These are phyloP conservation scores for Caranx melampygus DNA, from an alignment of 2,113 vertebrate genomes.

Conservation along the genomic window DNA sequence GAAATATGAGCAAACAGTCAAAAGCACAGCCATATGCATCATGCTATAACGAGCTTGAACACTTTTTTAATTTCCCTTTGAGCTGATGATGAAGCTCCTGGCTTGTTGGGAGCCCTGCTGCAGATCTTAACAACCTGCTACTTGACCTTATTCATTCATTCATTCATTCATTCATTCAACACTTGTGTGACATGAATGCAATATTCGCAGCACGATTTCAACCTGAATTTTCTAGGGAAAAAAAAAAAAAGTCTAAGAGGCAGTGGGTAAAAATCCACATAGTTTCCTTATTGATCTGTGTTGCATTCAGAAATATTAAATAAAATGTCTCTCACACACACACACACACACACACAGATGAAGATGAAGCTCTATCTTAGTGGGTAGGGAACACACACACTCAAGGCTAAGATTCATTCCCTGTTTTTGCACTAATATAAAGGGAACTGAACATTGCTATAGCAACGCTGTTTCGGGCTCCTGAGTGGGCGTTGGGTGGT, in stretches of 20 bases:
- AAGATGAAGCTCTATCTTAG: background rate
- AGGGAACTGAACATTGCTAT: constrained; percentile 61
- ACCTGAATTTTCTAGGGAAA: no score
- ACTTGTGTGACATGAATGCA: background rate
- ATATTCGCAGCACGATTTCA: background rate
- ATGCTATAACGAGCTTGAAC: background rate
- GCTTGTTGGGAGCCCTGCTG: background rate
- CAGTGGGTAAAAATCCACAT: background rate
- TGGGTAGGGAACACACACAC: constrained; percentile 30
- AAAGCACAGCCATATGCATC: background rate
- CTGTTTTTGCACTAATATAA: constrained; percentile 36
- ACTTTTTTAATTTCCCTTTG: constrained; percentile 13
- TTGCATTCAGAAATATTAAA: background rate
- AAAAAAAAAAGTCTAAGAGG: no score
- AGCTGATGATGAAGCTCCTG: constrained; percentile 1
- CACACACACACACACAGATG: constrained; percentile 5
- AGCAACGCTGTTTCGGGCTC: constrained; percentile 67
- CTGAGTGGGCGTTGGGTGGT: constrained; percentile 34
- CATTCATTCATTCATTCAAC: no score
- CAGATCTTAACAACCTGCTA: background rate
- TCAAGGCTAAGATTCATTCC: constrained; percentile 55
- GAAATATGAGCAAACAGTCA: background rate
- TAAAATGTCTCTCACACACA: background rate
- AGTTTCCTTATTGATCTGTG: background rate
- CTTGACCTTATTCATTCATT: no score